Base-by-base conservation (phyloP, 2,888 invertebrate genomes). In the Tortricodes alternella region DNA sequence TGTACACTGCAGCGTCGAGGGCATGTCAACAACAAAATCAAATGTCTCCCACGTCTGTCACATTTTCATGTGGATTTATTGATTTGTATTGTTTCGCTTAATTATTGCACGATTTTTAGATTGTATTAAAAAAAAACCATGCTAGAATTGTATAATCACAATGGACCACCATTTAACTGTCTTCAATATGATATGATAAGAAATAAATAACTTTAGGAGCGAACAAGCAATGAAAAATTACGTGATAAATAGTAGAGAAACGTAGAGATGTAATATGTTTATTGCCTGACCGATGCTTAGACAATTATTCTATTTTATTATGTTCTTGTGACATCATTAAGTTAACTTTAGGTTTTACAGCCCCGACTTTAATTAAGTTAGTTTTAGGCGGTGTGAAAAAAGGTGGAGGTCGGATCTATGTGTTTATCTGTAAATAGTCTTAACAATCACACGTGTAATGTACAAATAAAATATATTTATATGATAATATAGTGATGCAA, bases 401-500 rank as follows among this genome's bases (percentile, higher is more conserved):
- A 69, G 77, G 80, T 83, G 83, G 76, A 67, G 80, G 79, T 82
- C 68, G 74, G 74, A 75, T 74, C 73, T 71, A 80, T 80, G 78
- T 81, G 79, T 83, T 85, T 77, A 83, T 83, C 79, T 89, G 89
- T 89, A 88, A 85, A 89, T 89, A 89, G 65, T 77, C 72, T 70
- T 76, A 74, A 76, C 67, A 65, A 85, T 82, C 79, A 81, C 81
- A 82, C 62, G 74, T 80, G 78, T 81, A 82, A 87, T 88, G 88
- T 89, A 89, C 88, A 89, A 88, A 89, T 82, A 67, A 81, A 56
- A 80, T 81, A 85, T 85, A 86, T 84, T 83, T 85, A n/a, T n/a
- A 83, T 83, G 70, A 79, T 78, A 82, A 72, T 80, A 77, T 78
- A 73, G 71, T 79, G 80, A 81, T 80, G 83, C 74, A 80, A 76